phyloP scores from a whole-genome alignment of 2,113 vertebrate species.

The Hemicordylus capensis region DNA sequence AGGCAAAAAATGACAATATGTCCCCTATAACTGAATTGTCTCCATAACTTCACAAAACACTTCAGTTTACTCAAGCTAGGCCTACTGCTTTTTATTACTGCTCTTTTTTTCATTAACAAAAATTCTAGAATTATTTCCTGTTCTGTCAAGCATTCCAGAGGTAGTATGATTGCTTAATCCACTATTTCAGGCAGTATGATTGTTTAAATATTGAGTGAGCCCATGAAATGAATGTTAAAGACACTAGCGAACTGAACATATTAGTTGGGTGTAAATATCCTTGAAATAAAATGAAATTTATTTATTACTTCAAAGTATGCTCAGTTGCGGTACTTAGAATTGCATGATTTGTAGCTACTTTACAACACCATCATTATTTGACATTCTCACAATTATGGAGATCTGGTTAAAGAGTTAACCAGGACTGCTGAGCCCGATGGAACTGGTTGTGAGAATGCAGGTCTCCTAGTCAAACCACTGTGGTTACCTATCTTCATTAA shows the following conservation, averaged over 20 bases:
- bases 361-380: not conserved
- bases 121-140: conserved; percentile 21
- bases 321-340: not conserved
- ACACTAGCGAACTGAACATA: not conserved
- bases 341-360: not conserved
- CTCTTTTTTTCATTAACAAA: conserved; percentile 23
- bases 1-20: not conserved
- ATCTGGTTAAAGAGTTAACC: no score
- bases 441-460: no score
- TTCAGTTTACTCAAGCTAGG: conserved; percentile 3
- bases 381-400: no score
- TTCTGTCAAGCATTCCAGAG: conserved; percentile 17
- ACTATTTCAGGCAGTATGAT: conserved; percentile 14
- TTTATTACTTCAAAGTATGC: not conserved
- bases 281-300: not conserved
- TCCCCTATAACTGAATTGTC: not conserved
- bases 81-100: conserved; percentile 32
- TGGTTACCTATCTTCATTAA: no score
- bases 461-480: no score
- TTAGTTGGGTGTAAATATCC: not conserved
- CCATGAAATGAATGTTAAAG: not conserved
- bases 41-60: conserved; percentile 14
- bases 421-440: no score
- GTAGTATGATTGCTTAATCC: conserved; percentile 1
- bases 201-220: not conserved